Evolutionary conservation across 2,113 vertebrate species (phyloP).

Genomic region (Clarias batrachus): DNA sequence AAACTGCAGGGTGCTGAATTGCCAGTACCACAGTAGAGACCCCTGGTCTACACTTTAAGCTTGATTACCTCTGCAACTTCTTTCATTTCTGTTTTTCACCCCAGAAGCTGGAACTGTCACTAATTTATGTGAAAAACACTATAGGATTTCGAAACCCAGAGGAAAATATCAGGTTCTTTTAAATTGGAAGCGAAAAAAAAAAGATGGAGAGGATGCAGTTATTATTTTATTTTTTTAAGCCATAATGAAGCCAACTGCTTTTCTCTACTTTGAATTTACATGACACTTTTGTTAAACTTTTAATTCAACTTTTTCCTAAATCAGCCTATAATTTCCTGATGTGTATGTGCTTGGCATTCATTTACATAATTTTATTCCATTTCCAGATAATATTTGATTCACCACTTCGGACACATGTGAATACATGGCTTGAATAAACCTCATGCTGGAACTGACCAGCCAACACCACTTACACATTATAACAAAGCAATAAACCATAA

Average conservation of each 20-base stretch:
- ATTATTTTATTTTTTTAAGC: neutral
- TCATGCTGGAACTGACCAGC: neutral
- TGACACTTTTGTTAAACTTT: neutral
- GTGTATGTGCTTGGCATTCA: neutral
- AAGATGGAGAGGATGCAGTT: neutral
- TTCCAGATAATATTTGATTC: neutral
- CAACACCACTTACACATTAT: constrained; percentile 53
- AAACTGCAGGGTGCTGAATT: neutral
- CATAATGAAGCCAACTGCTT: constrained; percentile 1
- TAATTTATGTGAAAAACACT: neutral
- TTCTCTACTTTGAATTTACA: neutral
- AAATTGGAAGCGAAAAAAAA: neutral
- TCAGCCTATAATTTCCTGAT: constrained; percentile 3
- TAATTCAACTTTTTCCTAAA: neutral
- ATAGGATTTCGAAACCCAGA: neutral
- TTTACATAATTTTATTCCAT: constrained; percentile 15
- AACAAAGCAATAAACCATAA: constrained; percentile 40
- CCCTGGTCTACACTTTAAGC: neutral
- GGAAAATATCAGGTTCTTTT: neutral
- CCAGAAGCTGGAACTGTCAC: neutral
- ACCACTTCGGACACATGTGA: neutral
- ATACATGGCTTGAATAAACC: neutral
- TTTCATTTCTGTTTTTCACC: neutral
- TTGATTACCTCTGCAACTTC: neutral
- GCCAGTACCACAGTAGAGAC: neutral